Evolutionary conservation across 2,888 invertebrate species (phyloP).

Genomic region (Crocallis elinguaria): DNA sequence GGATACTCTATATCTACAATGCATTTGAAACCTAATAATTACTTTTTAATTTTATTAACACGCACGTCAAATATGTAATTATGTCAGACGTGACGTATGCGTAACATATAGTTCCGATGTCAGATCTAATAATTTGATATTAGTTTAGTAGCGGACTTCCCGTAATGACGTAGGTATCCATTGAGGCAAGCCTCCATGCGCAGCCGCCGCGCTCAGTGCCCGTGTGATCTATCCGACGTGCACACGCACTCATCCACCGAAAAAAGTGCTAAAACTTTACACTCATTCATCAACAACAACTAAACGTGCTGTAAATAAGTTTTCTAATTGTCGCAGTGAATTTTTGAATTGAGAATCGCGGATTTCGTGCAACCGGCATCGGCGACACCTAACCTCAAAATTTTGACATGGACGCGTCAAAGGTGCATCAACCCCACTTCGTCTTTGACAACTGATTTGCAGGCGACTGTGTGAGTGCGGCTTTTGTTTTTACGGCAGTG

Average conservation of each 20-base stretch:
- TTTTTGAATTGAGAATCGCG: slow-evolving; percentile 7
- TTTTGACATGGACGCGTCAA: slow-evolving; percentile 61
- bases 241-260: slow-evolving; percentile 77
- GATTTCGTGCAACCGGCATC: slow-evolving; percentile 53
- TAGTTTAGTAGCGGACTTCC: slow-evolving; percentile 78
- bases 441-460: slow-evolving; percentile 50
- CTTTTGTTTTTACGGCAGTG: slow-evolving; percentile 60
- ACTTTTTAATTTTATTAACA: slow-evolving; percentile 49
- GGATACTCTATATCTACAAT: slow-evolving; percentile 13
- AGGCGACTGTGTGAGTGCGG: slow-evolving; percentile 75
- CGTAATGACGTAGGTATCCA: slow-evolving; percentile 77
- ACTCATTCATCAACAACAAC: slow-evolving; percentile 4
- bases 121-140: slow-evolving; percentile 66
- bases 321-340: slow-evolving; percentile 17
- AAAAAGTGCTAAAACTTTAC: slow-evolving; percentile 34
- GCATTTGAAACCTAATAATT: slow-evolving; percentile 32
- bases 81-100: slow-evolving; percentile 63
- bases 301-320: background rate
- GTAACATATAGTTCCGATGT: slow-evolving; percentile 56
- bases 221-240: slow-evolving; percentile 78
- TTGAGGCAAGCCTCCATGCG: slow-evolving; percentile 73
- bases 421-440: slow-evolving; percentile 57
- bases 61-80: slow-evolving; percentile 66
- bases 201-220: slow-evolving; percentile 74
- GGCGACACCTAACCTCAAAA: slow-evolving; percentile 49